Percentiles rank a stretch among this genome's conserved stretches.
These are phyloP conservation scores for Microcebus murinus DNA, from an alignment of 2,113 vertebrate genomes.

Conservation along the genomic window DNA sequence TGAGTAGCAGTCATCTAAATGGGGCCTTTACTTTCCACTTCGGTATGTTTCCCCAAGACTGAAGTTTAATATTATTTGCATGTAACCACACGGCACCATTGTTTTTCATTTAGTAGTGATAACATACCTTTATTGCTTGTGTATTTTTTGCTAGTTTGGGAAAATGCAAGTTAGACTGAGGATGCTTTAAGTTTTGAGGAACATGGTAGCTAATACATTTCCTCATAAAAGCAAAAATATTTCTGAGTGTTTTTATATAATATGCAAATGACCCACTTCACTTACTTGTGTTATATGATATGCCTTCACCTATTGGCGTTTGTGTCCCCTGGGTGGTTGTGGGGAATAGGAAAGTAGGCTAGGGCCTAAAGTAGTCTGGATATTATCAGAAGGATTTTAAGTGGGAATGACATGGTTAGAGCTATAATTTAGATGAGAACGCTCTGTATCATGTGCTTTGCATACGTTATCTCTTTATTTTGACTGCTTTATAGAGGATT, in stretches of 20 bases:
- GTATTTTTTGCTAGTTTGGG: not conserved
- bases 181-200: conserved; percentile 16
- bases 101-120: not conserved
- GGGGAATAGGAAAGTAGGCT: not conserved
- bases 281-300: not conserved
- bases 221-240: not conserved
- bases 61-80: not conserved
- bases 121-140: not conserved
- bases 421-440: not conserved
- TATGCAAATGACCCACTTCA: not conserved
- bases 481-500: not conserved
- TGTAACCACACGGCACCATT: not conserved
- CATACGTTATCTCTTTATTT: not conserved
- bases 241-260: not conserved
- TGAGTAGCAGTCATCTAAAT: not conserved
- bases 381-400: not conserved
- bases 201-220: not conserved
- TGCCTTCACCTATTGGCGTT: not conserved
- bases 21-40: not conserved
- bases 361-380: not conserved
- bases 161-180: not conserved
- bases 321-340: not conserved
- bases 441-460: not conserved
- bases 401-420: not conserved
- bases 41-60: not conserved